A percentile compares a stretch with the other conserved stretches of the same genome.
phyloP scores from a whole-genome alignment of 2,888 invertebrate species.

The Ptilodon capucinus region DNA sequence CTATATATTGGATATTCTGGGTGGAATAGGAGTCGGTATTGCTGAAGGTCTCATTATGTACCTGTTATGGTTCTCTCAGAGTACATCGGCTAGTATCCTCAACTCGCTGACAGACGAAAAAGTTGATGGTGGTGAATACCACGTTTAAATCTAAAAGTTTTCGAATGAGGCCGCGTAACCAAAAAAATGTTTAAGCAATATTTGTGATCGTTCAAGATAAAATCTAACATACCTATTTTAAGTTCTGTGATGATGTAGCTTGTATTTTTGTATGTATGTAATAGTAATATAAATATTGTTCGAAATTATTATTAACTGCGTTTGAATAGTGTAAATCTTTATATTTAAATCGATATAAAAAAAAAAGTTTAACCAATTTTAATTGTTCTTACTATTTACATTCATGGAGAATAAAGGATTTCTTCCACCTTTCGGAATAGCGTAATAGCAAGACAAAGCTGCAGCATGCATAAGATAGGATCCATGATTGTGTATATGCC shows the following conservation, averaged over 20 bases:
- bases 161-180: background rate
- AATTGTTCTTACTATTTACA: no score
- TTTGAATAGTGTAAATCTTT: background rate
- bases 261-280: background rate
- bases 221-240: constrained; percentile 14
- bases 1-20: constrained; percentile 91
- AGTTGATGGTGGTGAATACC: constrained; percentile 86
- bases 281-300: background rate
- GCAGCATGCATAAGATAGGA: no score
- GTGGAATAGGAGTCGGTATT: constrained; percentile 89
- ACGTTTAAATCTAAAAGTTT: constrained; percentile 69
- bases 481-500: no score
- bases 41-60: constrained; percentile 85
- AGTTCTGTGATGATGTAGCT: constrained; percentile 20
- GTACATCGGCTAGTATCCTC: constrained; percentile 82
- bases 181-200: background rate
- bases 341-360: no score
- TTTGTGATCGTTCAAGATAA: background rate
- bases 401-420: no score
- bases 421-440: no score
- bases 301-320: background rate
- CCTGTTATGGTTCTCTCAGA: constrained; percentile 87
- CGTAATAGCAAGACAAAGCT: no score
- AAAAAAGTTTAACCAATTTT: no score
- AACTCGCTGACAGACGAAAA: constrained; percentile 86